Percentiles rank a stretch among this genome's conserved stretches.
Conservation (phyloP, 2,888 invertebrate species). For the Hipparchia semele region DNA sequence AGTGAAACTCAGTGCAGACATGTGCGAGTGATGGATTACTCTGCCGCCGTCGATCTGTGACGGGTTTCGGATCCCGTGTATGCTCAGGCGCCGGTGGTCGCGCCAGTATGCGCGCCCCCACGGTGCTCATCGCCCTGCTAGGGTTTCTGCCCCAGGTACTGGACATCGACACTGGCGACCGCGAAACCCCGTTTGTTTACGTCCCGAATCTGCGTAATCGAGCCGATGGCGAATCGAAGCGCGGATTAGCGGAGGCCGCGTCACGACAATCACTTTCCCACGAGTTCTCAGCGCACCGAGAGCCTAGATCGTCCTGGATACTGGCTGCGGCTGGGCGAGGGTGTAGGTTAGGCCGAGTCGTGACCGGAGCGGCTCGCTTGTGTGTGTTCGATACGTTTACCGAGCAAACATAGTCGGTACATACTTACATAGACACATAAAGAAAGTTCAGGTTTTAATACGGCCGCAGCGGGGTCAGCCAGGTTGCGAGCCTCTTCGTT, state of each 20-base stretch:
- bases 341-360: slow-evolving; percentile 70
- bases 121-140: slow-evolving; percentile 81
- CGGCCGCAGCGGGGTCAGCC: slow-evolving; percentile 73
- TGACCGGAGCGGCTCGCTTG: slow-evolving; percentile 74
- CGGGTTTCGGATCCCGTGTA: slow-evolving; percentile 69
- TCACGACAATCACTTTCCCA: slow-evolving; percentile 76
- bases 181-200: slow-evolving; percentile 72
- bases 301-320: slow-evolving; percentile 73
- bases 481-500: slow-evolving; percentile 81
- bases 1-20: slow-evolving; percentile 78
- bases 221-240: slow-evolving; percentile 39
- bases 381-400: slow-evolving; percentile 77
- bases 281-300: slow-evolving; percentile 57
- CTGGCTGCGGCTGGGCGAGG: slow-evolving; percentile 54
- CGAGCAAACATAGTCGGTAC: slow-evolving; percentile 68
- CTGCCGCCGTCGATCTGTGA: slow-evolving; percentile 69
- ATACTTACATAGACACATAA: slow-evolving; percentile 77
- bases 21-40: slow-evolving; percentile 81
- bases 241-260: slow-evolving; percentile 50
- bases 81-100: slow-evolving; percentile 81
- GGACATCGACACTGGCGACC: slow-evolving; percentile 67
- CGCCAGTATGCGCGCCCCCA: slow-evolving; percentile 82
- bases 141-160: slow-evolving; percentile 82
- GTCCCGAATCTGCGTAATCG: slow-evolving; percentile 29
- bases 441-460: slow-evolving; percentile 83